Evolutionary conservation across 2,797 vertebrate species (phyloP), one percentile per base, ranked within the genome.

Genomic region (Sebastes oblongus): DNA sequence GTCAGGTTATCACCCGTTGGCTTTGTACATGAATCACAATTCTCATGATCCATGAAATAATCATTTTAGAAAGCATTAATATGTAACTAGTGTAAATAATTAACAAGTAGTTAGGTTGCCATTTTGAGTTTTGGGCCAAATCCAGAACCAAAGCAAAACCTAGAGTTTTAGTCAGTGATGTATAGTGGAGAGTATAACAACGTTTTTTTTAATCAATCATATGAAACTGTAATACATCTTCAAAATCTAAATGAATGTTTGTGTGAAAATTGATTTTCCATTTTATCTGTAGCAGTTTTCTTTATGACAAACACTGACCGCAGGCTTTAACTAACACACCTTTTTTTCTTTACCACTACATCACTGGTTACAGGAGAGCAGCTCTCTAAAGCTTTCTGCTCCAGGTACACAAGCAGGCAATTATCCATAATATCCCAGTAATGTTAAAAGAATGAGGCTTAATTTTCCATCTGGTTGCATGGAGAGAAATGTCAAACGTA

Each of bases 401-500:
- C 70, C 83, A 78, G 78, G 84, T 89, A 80, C 75, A 82, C 34
- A 72, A 62, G 75, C 56, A 66, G 20, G 74, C 83, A 88, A 92
- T 92, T 91, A 93, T 85, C 69, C 78, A 72, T 84, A 89, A 90
- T 89, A 89, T 84, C 62, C 66, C 69, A 39, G 87, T 93, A 93
- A 94, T 93, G 88, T 78, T 86, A 83, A 94, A 94, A 92, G 76
- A 93, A 94, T 94, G 87, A 90, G 86, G 78, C 81, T 91, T 92
- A 83, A 92, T 94, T 94, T 94, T 92, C 92, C 91, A 94, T 91
- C 67, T 92, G 92, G 83, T 86, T 90, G 90, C 89, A 86, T 91
- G 77, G 75, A 86, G 85, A 82, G 89, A 94, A 95, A 95, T 95
- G 93, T 95, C 93, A 95, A 88, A 88, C 12, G 78, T 93, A 87